A percentile compares a stretch with the other conserved stretches of the same genome.
Conservation (phyloP, 2,888 invertebrate species). For the Erebia palarica region DNA sequence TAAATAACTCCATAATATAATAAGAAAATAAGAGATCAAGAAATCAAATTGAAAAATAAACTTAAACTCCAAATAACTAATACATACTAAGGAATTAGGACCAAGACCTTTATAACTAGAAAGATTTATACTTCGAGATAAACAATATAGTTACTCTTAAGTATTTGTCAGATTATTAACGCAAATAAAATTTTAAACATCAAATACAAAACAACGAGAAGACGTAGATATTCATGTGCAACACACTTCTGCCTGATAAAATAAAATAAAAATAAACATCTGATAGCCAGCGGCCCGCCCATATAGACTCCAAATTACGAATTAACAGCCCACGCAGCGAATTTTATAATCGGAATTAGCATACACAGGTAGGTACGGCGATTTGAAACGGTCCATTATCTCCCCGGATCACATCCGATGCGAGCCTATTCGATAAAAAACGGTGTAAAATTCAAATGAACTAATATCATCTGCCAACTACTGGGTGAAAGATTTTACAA, state of each 20-base stretch:
- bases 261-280: neutral
- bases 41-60: too few relatives aligned
- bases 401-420: constrained; percentile 29
- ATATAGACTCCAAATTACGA: constrained; percentile 30
- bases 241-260: neutral
- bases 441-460: constrained; percentile 17
- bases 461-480: neutral
- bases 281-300: constrained; percentile 8
- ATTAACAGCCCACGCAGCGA: constrained; percentile 41
- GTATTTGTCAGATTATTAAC: too few relatives aligned
- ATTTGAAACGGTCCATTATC: constrained; percentile 33
- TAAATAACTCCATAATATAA: neutral
- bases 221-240: neutral
- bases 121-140: too few relatives aligned
- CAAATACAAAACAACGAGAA: too few relatives aligned
- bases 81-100: too few relatives aligned
- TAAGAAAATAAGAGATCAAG: neutral
- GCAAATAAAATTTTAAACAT: too few relatives aligned
- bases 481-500: neutral
- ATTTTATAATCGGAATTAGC: constrained; percentile 40
- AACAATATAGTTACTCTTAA: too few relatives aligned
- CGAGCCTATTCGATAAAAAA: neutral
- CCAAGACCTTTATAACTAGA: too few relatives aligned
- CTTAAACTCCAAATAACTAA: too few relatives aligned
- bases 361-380: constrained; percentile 28